A percentile compares a stretch with the other conserved stretches of the same genome.
Conservation (phyloP, 1,140 invertebrate genomes). For the Meloidogyne chitwoodi region DNA sequence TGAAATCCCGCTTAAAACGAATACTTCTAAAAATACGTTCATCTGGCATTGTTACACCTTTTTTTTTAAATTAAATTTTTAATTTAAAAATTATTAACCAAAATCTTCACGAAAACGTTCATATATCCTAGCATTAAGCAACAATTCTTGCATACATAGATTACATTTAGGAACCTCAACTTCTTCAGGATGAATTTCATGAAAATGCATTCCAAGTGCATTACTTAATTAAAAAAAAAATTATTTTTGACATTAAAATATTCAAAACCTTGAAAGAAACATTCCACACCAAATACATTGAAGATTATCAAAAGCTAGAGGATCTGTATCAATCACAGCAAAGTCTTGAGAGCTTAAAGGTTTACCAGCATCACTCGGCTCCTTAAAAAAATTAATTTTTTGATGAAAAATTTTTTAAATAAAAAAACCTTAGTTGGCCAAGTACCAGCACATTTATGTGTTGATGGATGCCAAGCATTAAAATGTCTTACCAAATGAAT, state of each 20-base stretch:
- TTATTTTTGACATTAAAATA: not conserved
- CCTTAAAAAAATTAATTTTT: not conserved
- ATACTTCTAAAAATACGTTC: conserved; percentile 46
- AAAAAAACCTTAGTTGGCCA: conserved; percentile 31
- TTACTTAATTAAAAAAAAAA: not conserved
- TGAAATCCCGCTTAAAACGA: conserved; percentile 42
- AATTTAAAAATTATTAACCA: conserved; percentile 6
- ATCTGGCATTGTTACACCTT: conserved; percentile 49
- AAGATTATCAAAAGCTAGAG: conserved; percentile 48
- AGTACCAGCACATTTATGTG: conserved; percentile 54
- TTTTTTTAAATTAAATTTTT: not conserved
- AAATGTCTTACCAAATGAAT: conserved; percentile 59
- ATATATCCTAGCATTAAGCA: conserved; percentile 52
- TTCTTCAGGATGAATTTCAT: conserved; percentile 58
- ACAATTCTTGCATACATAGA: conserved; percentile 55
- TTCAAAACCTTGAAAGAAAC: conserved; percentile 16
- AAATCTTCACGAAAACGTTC: conserved; percentile 58
- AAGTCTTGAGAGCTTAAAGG: conserved; percentile 46
- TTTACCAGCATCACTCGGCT: conserved; percentile 24
- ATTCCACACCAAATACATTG: conserved; percentile 56
- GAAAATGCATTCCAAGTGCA: conserved; percentile 50
- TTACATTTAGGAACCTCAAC: conserved; percentile 57
- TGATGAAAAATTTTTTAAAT: not conserved
- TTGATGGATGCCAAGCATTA: conserved; percentile 53
- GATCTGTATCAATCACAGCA: conserved; percentile 52